Evolutionary conservation across 2,797 vertebrate species (phyloP).

Genomic region (Enteromius argenteus): DNA sequence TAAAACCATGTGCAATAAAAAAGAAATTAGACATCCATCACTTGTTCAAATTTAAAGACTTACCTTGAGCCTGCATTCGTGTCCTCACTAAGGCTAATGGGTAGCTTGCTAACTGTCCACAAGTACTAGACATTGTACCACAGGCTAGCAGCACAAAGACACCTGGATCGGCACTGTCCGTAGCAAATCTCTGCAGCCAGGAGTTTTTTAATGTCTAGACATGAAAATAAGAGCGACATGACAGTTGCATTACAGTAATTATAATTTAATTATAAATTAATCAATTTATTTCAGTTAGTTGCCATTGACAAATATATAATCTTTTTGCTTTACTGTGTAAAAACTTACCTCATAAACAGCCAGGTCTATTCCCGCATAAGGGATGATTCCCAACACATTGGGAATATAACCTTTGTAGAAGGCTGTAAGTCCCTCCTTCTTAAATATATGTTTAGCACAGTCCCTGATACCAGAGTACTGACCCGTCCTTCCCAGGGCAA

Average conservation of each 20-base stretch:
- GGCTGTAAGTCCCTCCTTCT: conserved; percentile 85
- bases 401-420: conserved; percentile 97
- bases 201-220: conserved; percentile 91
- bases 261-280: neutral
- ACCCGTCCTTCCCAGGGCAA: conserved; percentile 91
- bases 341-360: conserved; percentile 92
- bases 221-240: neutral
- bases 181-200: conserved; percentile 90
- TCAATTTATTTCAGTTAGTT: neutral
- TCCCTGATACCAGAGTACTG: conserved; percentile 89
- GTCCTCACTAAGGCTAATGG: conserved; percentile 95
- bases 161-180: conserved; percentile 90
- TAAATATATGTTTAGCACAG: conserved; percentile 88
- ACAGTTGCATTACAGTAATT: neutral
- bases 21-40: neutral
- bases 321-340: neutral
- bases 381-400: conserved; percentile 97
- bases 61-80: conserved; percentile 97
- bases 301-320: neutral
- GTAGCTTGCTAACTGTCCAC: conserved; percentile 94
- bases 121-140: conserved; percentile 94
- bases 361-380: conserved; percentile 94
- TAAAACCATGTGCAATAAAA: neutral
- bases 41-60: conserved; percentile 48
- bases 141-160: conserved; percentile 96